These are phyloP conservation scores for Bombus impatiens DNA, from an alignment of 1,140 invertebrate genomes.

Conservation along the genomic window DNA sequence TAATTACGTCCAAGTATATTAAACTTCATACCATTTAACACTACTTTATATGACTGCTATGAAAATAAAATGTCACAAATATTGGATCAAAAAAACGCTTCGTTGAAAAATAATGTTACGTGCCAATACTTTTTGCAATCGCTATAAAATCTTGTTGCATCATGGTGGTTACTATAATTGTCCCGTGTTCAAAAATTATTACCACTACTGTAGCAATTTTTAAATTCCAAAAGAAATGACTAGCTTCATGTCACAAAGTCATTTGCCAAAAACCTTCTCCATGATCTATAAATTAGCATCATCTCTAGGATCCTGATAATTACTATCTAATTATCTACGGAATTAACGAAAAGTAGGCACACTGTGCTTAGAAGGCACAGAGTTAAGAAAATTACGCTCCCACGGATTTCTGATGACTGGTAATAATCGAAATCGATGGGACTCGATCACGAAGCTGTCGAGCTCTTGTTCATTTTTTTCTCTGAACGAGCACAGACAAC, in stretches of 20 bases:
- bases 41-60: neutral
- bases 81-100: neutral
- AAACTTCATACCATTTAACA: neutral
- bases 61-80: neutral
- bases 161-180: neutral
- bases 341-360: constrained; percentile 22
- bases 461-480: neutral
- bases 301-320: constrained; percentile 11
- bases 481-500: neutral
- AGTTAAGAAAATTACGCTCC: constrained; percentile 6
- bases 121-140: too few relatives aligned
- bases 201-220: neutral
- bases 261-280: neutral
- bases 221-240: neutral
- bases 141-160: neutral
- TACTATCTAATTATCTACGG: neutral
- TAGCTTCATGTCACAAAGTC: neutral
- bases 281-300: neutral
- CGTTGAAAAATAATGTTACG: too few relatives aligned
- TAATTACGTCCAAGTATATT: too few relatives aligned
- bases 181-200: neutral
- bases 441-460: neutral
- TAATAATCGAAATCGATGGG: constrained; percentile 23
- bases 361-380: neutral
- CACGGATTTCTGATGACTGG: constrained; percentile 1